Evolutionary conservation across 1,140 invertebrate genomes (phyloP), one percentile per base, ranked within the genome.

Genomic region (Pararge aegeria): DNA sequence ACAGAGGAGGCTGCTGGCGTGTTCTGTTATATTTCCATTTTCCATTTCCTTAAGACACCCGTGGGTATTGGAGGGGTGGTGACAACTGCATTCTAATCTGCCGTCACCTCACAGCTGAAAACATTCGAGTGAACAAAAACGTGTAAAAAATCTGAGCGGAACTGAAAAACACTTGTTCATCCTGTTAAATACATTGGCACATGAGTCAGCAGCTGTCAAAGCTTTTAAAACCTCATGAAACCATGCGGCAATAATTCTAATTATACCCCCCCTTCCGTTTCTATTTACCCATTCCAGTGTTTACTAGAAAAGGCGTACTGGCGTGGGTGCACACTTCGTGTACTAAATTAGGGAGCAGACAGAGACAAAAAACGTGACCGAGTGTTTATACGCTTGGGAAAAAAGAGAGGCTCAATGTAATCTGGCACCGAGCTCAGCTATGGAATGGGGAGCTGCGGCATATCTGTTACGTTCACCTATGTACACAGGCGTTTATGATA

Each of bases 271-370:
- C 73, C 83, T 85, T 72, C 73, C 74, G 78, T 79, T 80, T 80
- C 81, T 87, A 87, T 89, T 87, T 85, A 77, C 78, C 68, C 73
- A 84, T 84, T 83, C 73, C 71, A 71, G 75, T 89, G 82, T 89
- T 86, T 88, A 88, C 83, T 83, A 74, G 73, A 81, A 83, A 84
- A 85, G 83, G 78, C 81, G 79, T 69, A 75, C 60, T 73, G 65
- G 76, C 82, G 82, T 87, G 80, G 82, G 82, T 81, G 80, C 75
- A 63, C 74, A 63, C 68, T 53, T 68, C 70, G 62, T 56, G 58
- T 64, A 80, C 82, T 83, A 82, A 86, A 85, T 86, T 84, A 72
- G 83, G 81, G 78, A 79, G 67, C 34, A 74, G 82, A 87, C 56
- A 73, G 80, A 79, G 83, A 87, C 74, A 80, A 77, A 83, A 81